phyloP scores from a whole-genome alignment of 1,140 invertebrate genomes.

The Schlechtendalia chinensis region DNA sequence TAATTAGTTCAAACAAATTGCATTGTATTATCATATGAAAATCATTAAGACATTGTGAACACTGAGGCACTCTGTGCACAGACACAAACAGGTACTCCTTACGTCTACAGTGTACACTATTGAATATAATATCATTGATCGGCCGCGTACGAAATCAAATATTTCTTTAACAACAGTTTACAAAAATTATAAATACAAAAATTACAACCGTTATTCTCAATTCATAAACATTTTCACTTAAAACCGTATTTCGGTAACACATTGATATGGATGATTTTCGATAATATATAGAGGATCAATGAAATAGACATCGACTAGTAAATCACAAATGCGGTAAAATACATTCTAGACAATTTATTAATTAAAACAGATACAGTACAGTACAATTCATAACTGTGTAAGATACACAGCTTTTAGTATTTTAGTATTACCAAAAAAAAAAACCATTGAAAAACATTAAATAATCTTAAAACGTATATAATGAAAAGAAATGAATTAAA shows the following conservation, averaged over 20 bases:
- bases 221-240: neutral
- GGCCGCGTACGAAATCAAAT: too few species aligned
- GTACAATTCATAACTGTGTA: neutral
- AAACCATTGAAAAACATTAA: neutral
- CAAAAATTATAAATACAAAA: too few species aligned
- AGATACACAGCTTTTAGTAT: conserved; percentile 18
- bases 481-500: conserved; percentile 12
- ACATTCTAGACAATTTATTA: conserved; percentile 45
- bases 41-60: too few species aligned
- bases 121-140: too few species aligned
- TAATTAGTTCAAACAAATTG: too few species aligned
- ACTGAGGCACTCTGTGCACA: too few species aligned
- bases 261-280: neutral
- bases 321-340: conserved; percentile 20
- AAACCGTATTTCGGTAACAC: neutral
- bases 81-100: too few species aligned
- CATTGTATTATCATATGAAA: too few species aligned
- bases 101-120: too few species aligned
- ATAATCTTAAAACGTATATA: conserved; percentile 8
- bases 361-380: conserved; percentile 44
- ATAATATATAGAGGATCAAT: neutral
- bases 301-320: neutral
- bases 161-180: too few species aligned
- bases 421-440: conserved; percentile 2
- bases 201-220: too few species aligned